phyloP scores from a whole-genome alignment of 2,888 invertebrate species.

The Drosophila pullipes region DNA sequence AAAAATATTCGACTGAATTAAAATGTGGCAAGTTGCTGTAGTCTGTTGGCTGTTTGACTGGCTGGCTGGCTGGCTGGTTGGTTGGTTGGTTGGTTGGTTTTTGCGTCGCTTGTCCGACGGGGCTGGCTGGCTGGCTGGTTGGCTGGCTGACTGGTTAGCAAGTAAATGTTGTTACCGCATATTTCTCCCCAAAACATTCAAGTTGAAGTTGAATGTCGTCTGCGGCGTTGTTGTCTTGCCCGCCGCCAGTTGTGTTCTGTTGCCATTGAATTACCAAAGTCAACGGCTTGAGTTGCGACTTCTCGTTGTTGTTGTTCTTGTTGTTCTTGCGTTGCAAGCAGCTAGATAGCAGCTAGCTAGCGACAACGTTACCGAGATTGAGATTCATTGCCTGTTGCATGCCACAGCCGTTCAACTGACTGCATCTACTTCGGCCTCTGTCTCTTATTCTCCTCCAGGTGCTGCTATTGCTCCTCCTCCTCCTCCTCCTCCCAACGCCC shows the following conservation, averaged over 20 bases:
- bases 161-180: constrained; percentile 78
- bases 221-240: constrained; percentile 38
- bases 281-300: constrained; percentile 66
- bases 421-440: constrained; percentile 38
- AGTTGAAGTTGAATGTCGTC: constrained; percentile 73
- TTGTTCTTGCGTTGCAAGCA: constrained; percentile 20
- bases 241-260: constrained; percentile 48
- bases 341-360: constrained; percentile 32
- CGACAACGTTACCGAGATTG: constrained; percentile 70
- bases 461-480: not conserved
- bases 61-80: constrained; percentile 17
- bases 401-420: constrained; percentile 73
- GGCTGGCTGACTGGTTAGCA: constrained; percentile 32
- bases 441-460: constrained; percentile 3
- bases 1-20: constrained; percentile 80
- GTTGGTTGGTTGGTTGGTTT: constrained; percentile 35
- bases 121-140: constrained; percentile 19
- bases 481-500: not conserved
- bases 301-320: constrained; percentile 26
- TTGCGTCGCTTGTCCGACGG: constrained; percentile 29
- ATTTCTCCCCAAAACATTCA: constrained; percentile 72
- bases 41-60: constrained; percentile 21
- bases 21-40: constrained; percentile 79
- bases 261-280: constrained; percentile 79
- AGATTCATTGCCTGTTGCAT: constrained; percentile 80